phyloP scores from a whole-genome alignment of 2,797 vertebrate species.

The Karalla daura region DNA sequence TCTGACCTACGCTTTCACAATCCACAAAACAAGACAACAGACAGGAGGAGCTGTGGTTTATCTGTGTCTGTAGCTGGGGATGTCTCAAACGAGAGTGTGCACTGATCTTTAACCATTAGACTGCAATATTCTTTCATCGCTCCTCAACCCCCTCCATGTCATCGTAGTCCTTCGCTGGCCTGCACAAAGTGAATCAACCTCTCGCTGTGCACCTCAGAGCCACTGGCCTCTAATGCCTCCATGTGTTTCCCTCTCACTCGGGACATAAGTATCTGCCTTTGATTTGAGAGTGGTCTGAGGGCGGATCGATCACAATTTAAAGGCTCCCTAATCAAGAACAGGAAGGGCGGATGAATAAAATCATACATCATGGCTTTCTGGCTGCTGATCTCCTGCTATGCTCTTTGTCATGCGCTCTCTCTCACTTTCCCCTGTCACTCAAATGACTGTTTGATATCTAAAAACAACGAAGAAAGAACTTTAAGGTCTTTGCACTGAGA shows the following conservation, averaged over 20 bases:
- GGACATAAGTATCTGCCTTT: conserved; percentile 78
- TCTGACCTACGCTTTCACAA: conserved; percentile 7
- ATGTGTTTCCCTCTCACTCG: conserved; percentile 73
- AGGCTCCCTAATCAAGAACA: conserved; percentile 83
- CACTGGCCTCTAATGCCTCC: conserved; percentile 63
- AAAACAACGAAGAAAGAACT: conserved; percentile 59
- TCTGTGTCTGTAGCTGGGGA: conserved; percentile 24
- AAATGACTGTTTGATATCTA: conserved; percentile 53
- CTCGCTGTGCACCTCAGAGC: conserved; percentile 73
- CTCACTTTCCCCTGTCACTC: conserved; percentile 24
- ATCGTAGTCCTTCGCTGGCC: conserved; percentile 50
- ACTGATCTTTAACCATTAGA: conserved; percentile 53
- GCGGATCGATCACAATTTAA: conserved; percentile 78
- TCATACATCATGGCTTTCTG: conserved; percentile 70
- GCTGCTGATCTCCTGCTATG: conserved; percentile 50
- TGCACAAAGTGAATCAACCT: conserved; percentile 79
- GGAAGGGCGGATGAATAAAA: conserved; percentile 75
- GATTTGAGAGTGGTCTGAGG: conserved; percentile 74
- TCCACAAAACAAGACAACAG: conserved; percentile 1
- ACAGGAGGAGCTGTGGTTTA: conserved; percentile 23
- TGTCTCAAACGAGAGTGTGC: conserved; percentile 22
- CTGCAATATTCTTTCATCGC: conserved; percentile 50
- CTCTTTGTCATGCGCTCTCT: conserved; percentile 26
- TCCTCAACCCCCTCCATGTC: conserved; percentile 12
- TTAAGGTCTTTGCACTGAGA: conserved; percentile 32